phyloP scores from a whole-genome alignment of 2,113 vertebrate species.

The Myiozetetes cayanensis region DNA sequence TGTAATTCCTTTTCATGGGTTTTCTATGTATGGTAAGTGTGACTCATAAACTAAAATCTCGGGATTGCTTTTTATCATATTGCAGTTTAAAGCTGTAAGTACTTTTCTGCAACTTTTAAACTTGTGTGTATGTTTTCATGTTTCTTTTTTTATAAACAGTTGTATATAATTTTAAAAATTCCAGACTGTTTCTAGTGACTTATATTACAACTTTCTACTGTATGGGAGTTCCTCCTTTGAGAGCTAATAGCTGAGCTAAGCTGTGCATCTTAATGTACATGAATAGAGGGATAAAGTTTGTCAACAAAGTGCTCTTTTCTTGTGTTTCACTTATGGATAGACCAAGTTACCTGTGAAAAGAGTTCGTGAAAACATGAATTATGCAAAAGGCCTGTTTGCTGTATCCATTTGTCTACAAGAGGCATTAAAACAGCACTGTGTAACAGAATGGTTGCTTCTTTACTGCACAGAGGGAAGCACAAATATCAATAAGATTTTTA shows the following conservation, averaged over 20 bases:
- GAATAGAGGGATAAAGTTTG: neutral
- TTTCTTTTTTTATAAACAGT: neutral
- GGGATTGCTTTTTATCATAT: neutral
- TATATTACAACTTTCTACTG: neutral
- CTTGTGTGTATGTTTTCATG: neutral
- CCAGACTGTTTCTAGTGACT: neutral
- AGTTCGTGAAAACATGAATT: neutral
- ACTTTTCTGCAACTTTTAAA: neutral
- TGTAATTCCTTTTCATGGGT: slow-evolving; percentile 96
- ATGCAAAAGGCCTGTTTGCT: neutral
- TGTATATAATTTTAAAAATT: neutral
- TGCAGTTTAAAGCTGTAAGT: neutral
- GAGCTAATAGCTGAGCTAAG: neutral
- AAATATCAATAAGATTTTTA: neutral
- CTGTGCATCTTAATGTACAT: neutral
- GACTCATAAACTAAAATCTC: neutral
- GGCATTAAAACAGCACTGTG: neutral
- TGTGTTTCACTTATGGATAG: neutral
- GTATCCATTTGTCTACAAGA: neutral
- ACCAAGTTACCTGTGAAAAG: neutral
- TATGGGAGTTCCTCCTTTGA: neutral
- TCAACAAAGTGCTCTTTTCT: neutral
- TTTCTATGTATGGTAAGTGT: slow-evolving; percentile 98
- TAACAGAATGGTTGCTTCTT: neutral
- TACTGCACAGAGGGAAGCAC: neutral